phyloP scores from a whole-genome alignment of 2,797 vertebrate genomes.

The Thaleichthys pacificus region DNA sequence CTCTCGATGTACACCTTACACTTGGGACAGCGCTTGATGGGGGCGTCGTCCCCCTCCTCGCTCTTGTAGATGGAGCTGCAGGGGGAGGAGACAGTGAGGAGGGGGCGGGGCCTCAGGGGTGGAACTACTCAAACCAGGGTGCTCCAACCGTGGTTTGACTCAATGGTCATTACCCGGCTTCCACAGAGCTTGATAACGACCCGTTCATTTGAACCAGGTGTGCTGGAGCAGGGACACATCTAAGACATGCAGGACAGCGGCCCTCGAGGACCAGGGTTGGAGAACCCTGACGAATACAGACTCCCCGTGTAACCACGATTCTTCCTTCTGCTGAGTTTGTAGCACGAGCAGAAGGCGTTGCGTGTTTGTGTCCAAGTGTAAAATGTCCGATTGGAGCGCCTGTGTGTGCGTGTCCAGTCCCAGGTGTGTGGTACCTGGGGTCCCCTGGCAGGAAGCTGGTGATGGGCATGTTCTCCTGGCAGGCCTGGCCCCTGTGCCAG shows the following conservation, averaged over 20 bases:
- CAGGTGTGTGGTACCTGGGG: slow-evolving; percentile 66
- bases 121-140: too few species aligned
- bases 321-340: too few species aligned
- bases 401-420: background rate
- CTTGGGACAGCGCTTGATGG: slow-evolving; percentile 98
- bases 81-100: background rate
- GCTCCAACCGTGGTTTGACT: too few species aligned
- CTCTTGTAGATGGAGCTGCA: slow-evolving; percentile 76
- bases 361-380: background rate
- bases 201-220: too few species aligned
- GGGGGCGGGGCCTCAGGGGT: background rate
- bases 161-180: too few species aligned
- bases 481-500: slow-evolving; percentile 83
- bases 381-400: background rate
- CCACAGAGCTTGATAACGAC: too few species aligned
- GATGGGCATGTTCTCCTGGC: slow-evolving; percentile 76
- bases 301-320: too few species aligned
- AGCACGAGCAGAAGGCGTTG: background rate
- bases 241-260: too few species aligned
- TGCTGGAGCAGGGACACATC: too few species aligned
- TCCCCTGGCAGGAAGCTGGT: slow-evolving; percentile 79
- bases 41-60: slow-evolving; percentile 83
- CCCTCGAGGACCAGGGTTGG: too few species aligned
- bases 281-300: too few species aligned
- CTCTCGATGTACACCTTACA: slow-evolving; percentile 98